Evolutionary conservation across 2,888 invertebrate species (phyloP).

Genomic region (Eucera pruinosa): DNA sequence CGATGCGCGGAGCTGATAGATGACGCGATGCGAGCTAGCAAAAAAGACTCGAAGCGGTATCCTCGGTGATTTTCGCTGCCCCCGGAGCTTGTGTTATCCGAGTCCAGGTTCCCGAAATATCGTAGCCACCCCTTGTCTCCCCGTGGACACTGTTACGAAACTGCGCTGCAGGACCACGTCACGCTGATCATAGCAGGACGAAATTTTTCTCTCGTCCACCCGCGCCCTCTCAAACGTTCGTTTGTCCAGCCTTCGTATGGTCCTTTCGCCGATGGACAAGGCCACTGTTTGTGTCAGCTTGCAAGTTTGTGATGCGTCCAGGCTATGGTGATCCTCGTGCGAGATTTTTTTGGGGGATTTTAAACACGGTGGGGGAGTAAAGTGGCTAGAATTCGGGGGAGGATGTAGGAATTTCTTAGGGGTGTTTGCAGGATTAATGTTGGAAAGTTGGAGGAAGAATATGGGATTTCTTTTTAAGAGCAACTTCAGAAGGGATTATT

Average conservation of each 20-base stretch:
- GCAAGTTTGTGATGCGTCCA: background rate
- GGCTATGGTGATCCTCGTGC: too few species aligned
- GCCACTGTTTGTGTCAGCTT: background rate
- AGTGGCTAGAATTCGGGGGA: too few species aligned
- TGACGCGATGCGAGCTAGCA: slow-evolving; percentile 61
- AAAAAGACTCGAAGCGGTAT: slow-evolving; percentile 63
- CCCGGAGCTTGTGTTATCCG: slow-evolving; percentile 74
- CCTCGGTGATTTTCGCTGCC: slow-evolving; percentile 65
- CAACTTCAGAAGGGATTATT: too few species aligned
- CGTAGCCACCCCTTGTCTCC: slow-evolving; percentile 6
- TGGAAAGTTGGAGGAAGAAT: too few species aligned
- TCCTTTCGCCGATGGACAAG: background rate
- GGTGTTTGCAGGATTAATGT: too few species aligned
- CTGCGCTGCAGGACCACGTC: slow-evolving; percentile 19
- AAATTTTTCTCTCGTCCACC: background rate
- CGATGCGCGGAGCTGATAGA: slow-evolving; percentile 53
- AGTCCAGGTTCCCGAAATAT: slow-evolving; percentile 64
- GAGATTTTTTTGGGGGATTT: background rate
- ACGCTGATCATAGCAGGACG: slow-evolving; percentile 11
- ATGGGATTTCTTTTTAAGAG: too few species aligned
- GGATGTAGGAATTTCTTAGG: too few species aligned
- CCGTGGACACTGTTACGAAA: slow-evolving; percentile 6
- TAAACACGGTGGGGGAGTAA: background rate
- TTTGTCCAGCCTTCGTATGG: background rate
- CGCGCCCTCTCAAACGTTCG: background rate